These are phyloP conservation scores for Andrena dorsata DNA, from an alignment of 2,888 invertebrate genomes.

Conservation along the genomic window DNA sequence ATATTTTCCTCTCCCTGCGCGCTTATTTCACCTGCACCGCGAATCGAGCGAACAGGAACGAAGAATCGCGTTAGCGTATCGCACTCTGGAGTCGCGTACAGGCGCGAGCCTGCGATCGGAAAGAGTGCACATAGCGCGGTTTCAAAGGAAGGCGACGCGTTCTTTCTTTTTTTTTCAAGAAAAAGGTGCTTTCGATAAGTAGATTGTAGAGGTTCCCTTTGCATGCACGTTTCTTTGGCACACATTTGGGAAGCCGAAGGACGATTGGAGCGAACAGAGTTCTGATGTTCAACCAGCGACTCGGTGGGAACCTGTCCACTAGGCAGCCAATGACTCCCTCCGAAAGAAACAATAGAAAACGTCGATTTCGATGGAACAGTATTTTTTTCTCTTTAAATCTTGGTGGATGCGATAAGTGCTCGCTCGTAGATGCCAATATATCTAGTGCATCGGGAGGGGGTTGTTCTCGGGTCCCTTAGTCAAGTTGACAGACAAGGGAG, in stretches of 20 bases:
- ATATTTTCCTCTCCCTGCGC: conserved; percentile 26
- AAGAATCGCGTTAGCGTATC: conserved; percentile 31
- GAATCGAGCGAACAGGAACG: conserved; percentile 43
- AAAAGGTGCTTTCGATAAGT: not conserved
- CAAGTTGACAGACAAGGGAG: conserved; percentile 17
- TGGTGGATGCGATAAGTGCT: not conserved
- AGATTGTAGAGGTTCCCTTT: not conserved
- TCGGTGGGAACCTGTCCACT: not conserved
- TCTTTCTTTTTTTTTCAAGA: too few species aligned
- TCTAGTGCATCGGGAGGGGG: not conserved
- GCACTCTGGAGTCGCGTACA: not conserved
- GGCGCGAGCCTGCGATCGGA: not conserved
- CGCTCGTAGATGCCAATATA: not conserved
- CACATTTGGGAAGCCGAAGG: not conserved
- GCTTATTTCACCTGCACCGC: conserved; percentile 61
- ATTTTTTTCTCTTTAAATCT: not conserved
- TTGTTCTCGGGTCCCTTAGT: conserved; percentile 31
- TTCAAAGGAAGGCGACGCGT: not conserved
- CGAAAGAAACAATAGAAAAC: not conserved
- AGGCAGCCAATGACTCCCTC: not conserved
- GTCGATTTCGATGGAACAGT: not conserved
- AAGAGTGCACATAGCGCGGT: not conserved
- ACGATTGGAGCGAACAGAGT: not conserved
- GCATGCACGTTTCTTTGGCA: not conserved
- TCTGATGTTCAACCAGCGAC: not conserved